Evolutionary conservation across 2,888 invertebrate species (phyloP), one percentile per base, ranked within the genome.

Genomic region (Periphyllus acericola): DNA sequence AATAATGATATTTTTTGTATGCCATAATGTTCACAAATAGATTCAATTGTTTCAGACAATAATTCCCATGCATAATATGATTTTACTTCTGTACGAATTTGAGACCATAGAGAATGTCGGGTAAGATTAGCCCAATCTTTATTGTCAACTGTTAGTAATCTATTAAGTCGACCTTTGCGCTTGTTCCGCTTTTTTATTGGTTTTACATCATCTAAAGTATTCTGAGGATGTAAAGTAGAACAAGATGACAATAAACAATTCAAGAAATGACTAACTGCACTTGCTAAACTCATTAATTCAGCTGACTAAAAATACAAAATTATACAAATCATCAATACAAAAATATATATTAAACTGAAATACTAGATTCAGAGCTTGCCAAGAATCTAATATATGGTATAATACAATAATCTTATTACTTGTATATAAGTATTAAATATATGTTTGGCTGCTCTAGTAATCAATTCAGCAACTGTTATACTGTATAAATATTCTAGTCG

Each of bases 211-310:
- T 95, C 95, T 68, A 93, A 92, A 89, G 94, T 93, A 90, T 94
- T 93, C 89, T 94, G 93, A 0, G 96, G 94, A 91, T 94, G 93
- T 11, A 95, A 94, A 80, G 94, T 93, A 89, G 94, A 93, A 86
- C 95, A 95, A 1, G 95, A 95, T 88, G 98, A 97, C 85, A 99
- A 92, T 91, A 98, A 94, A 91, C 99, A 99, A 92, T 99, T 99
- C 89, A 99, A 93, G 92, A 99, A 99, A 92, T 99, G 99, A 89
- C 98, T 96, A 86, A 98, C 95, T 1, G 97, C 98, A 1, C 96
- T 94, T 0, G 98, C 96, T 89, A 98, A 93, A 91, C 96, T 96
- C 95, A 98, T 96, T 91, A 97, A 93, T 92, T 98, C 98, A 85
- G 96, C 96, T 89, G 95, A 94, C 94, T 95, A 89, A 86, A 75